These are phyloP conservation scores for Ochotona princeps DNA, from an alignment of 2,113 vertebrate species.

Conservation along the genomic window DNA sequence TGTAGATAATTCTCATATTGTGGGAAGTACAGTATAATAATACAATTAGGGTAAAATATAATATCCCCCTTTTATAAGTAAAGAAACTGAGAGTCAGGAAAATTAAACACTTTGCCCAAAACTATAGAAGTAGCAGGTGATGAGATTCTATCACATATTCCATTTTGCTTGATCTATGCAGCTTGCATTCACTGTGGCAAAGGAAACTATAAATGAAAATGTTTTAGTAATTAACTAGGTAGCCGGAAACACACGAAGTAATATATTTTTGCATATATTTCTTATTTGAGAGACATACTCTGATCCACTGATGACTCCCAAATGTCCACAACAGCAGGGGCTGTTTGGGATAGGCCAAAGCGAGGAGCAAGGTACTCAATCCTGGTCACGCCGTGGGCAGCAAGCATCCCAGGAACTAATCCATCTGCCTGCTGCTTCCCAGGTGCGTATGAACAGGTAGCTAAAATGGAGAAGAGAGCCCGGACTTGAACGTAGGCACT, in stretches of 20 bases:
- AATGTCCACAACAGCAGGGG: too few relatives aligned
- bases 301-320: too few relatives aligned
- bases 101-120: conserved; percentile 5
- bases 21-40: neutral
- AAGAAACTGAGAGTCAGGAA: neutral
- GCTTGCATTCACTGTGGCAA: conserved; percentile 51
- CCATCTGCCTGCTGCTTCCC: too few relatives aligned
- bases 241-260: neutral
- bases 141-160: conserved; percentile 38
- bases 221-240: neutral
- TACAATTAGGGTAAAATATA: neutral
- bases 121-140: neutral
- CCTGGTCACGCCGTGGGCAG: too few relatives aligned
- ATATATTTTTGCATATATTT: too few relatives aligned
- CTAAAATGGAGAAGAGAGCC: too few relatives aligned
- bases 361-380: too few relatives aligned
- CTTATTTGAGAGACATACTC: too few relatives aligned
- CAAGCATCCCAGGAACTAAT: too few relatives aligned
- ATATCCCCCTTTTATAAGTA: conserved; percentile 21
- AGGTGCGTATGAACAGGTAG: too few relatives aligned
- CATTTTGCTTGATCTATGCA: conserved; percentile 43
- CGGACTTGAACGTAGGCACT: too few relatives aligned
- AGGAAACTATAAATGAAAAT: conserved; percentile 41
- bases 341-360: too few relatives aligned
- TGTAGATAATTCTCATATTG: neutral